phyloP scores from a whole-genome alignment of 2,888 invertebrate species.

The Steinernema hermaphroditum region DNA sequence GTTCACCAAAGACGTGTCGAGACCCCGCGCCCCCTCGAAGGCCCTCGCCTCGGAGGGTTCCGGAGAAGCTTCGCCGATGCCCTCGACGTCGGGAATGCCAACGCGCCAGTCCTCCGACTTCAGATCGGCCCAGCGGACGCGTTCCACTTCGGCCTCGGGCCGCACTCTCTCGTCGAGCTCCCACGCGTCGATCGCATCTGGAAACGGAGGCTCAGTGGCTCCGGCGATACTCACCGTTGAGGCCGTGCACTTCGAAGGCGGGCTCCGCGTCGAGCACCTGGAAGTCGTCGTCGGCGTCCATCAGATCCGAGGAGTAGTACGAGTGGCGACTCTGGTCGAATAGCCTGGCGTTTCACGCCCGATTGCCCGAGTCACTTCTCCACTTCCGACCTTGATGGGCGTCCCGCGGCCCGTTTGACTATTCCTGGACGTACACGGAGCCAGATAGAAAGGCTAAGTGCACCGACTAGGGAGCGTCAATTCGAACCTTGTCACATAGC shows the following conservation, averaged over 20 bases:
- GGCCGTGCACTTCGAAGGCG: background rate
- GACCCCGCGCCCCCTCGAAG: too few relatives aligned
- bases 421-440: too few relatives aligned
- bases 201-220: background rate
- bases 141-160: background rate
- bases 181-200: constrained; percentile 22
- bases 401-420: too few relatives aligned
- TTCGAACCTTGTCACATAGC: too few relatives aligned
- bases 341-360: background rate
- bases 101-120: constrained; percentile 6
- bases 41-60: too few relatives aligned
- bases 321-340: background rate
- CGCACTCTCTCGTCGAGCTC: background rate
- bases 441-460: too few relatives aligned
- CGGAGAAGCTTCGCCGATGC: background rate
- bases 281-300: constrained; percentile 22
- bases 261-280: constrained; percentile 2
- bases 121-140: constrained; percentile 14
- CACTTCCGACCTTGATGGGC: constrained; percentile 15
- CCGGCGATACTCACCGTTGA: background rate
- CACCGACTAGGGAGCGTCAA: too few relatives aligned
- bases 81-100: background rate
- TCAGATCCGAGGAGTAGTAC: background rate
- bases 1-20: background rate
- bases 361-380: background rate